Base-by-base conservation (phyloP, 2,113 vertebrate species). In the Chloroceryle aenea region DNA sequence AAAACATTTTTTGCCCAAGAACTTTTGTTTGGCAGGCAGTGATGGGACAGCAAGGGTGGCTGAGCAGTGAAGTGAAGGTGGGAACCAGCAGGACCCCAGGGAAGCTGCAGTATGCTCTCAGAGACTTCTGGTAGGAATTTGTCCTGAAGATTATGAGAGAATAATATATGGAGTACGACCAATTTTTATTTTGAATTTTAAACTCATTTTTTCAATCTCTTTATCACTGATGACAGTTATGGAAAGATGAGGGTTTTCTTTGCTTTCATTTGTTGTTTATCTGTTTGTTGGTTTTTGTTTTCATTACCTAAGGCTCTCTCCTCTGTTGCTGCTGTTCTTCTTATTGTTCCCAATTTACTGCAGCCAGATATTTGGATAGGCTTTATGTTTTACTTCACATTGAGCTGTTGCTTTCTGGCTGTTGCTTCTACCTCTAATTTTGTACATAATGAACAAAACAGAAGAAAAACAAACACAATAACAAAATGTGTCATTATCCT, bases 401-500 rank as follows among this genome's bases (percentile, higher is more conserved):
- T 85, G 67, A 89, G 69, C 58, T 85, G 30, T 63, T 95, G 76
- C 30, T 94, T 90, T 85, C 85, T 97, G 93, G 34, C 86, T 81
- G 48, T 63, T 32, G 5, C 53, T 92, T 96, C 85, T 76, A 63
- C 40, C 67, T 91, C 71, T 94, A 84, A 96, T 96, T 95, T 95
- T 94, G 72, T 79, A 62, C 45, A 64, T 84, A 93, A 96, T 96
- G 79, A 91, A 71, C 81, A 88, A 93, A 93, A 89, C 19, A 59
- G 79, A 77, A 84, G 48, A 55, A 86, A 87, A 90, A 13, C 36
- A 92, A 96, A 95, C 78, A 87, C 64, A 84, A 38, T 34, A 86
- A n/a, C 52, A 94, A 89, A 96, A 95, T 79, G 48, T 87, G 64
- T 69, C 68, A 85, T 86, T 92, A 94, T 95, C 19, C 38, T 96